Conservation (phyloP, 2,797 vertebrate genomes). For the Clarias fuscus region DNA sequence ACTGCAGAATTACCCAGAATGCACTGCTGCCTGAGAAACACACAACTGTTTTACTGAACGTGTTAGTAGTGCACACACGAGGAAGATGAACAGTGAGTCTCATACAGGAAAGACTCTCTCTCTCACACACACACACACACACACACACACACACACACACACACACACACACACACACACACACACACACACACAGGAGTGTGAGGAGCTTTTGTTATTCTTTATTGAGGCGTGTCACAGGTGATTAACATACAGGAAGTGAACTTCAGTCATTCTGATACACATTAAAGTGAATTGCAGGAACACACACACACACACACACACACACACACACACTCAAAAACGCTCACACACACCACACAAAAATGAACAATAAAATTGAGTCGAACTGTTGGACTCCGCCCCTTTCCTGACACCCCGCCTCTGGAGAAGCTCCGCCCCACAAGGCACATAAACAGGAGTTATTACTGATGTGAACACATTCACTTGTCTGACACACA, state of each 20-base stretch:
- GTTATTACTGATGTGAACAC: slow-evolving; percentile 63
- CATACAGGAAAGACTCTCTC: no score
- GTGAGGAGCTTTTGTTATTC: slow-evolving; percentile 9
- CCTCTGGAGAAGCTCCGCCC: slow-evolving; percentile 24
- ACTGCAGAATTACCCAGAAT: neutral
- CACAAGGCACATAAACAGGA: slow-evolving; percentile 71
- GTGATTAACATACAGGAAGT: slow-evolving; percentile 66
- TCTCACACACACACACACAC: no score
- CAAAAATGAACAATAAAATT: neutral
- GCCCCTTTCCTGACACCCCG: slow-evolving; percentile 2
- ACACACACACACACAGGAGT: neutral
- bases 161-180: neutral
- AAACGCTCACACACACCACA: neutral
- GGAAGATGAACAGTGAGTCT: no score
- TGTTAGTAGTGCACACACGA: no score
- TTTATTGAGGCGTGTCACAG: slow-evolving; percentile 73
- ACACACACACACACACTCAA: slow-evolving; percentile 5
- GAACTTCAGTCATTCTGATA: slow-evolving; percentile 68
- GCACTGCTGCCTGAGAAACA: neutral
- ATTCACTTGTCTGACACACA: slow-evolving; percentile 66
- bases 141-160: slow-evolving; percentile 4
- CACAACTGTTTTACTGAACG: no score
- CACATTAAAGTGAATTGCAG: neutral
- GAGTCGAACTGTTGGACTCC: slow-evolving; percentile 1
- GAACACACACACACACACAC: slow-evolving; percentile 10